Evolutionary conservation across 2,797 vertebrate genomes (phyloP).

Genomic region (Astyanax mexicanus): DNA sequence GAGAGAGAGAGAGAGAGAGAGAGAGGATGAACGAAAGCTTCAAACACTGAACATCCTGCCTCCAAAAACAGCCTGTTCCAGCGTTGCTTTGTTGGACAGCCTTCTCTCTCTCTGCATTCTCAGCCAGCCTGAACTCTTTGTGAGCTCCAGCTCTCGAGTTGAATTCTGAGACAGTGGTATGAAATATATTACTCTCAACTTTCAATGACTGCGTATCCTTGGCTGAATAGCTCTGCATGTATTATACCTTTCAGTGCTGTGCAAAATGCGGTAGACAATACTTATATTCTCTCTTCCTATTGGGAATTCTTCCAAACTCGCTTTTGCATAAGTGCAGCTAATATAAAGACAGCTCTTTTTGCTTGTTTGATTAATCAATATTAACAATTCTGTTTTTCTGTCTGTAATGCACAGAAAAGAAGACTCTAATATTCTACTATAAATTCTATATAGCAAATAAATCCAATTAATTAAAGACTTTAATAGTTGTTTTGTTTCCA

Average conservation of each 20-base stretch:
- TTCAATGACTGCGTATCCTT: conserved; percentile 23
- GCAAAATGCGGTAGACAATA: neutral
- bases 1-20: conserved; percentile 34
- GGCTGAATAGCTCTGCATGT: conserved; percentile 1
- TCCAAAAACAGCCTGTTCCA: conserved; percentile 47
- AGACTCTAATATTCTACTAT: too few relatives aligned
- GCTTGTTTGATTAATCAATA: neutral
- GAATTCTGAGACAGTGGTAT: conserved; percentile 67
- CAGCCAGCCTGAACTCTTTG: conserved; percentile 57
- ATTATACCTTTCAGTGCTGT: conserved; percentile 23
- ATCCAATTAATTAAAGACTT: too few relatives aligned
- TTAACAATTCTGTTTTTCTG: too few relatives aligned
- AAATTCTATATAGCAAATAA: too few relatives aligned
- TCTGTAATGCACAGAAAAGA: too few relatives aligned
- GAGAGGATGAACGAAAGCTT: neutral
- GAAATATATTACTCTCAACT: conserved; percentile 46
- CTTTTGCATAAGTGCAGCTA: neutral
- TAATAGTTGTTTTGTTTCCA: too few relatives aligned
- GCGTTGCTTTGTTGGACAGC: conserved; percentile 42
- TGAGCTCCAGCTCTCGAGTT: conserved; percentile 47
- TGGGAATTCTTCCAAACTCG: neutral
- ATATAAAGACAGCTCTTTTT: neutral
- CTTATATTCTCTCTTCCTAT: neutral
- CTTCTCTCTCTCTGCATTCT: conserved; percentile 42
- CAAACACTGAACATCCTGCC: conserved; percentile 49